Evolutionary conservation across 2,888 invertebrate genomes (phyloP), one percentile per base, ranked within the genome.

Genomic region (Geotrupes spiniger): DNA sequence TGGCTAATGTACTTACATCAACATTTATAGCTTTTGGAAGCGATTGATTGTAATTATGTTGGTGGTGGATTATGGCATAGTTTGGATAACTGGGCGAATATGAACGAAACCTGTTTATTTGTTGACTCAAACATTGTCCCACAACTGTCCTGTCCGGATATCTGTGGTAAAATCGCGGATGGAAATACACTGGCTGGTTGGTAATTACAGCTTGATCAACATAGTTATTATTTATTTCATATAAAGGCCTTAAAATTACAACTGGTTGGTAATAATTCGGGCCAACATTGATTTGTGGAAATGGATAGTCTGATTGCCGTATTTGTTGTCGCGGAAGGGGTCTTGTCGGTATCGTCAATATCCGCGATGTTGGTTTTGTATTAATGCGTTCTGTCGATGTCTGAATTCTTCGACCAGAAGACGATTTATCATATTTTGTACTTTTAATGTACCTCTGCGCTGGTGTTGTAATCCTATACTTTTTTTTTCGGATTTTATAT

Each of bases 211-310:
- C 10, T 11, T 29, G 29, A 3, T 5, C 10, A 10, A 11, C 4
- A 45, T 29, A 11, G 8, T 4, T 29, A 5, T 29, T 29, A 29
- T 11, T 10, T n/a, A n/a, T n/a, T n/a, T n/a, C n/a, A n/a, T n/a
- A n/a, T 29, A 29, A 29, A 4, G 29, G 29, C 12, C 2, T 10
- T 11, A 29, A 11, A 11, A 11, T 10, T 11, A 11, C 10, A 29
- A 11, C 10, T 29, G 29, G 29, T 29, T 29, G 29, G 8, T 29
- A 29, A 29, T 29, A 29, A 29, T 29, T 29, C 10, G 29, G 29
- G 5, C 29, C 29, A 8, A 29, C 29, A 29, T 29, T 29, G 1
- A 29, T 8, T 2, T 11, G 29, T 4, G 10, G 8, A 5, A 29
- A 29, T 11, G 10, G 10, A 4, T 11, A 4, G 5, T 29, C 29